Evolutionary conservation across 2,797 vertebrate genomes (phyloP), one percentile per base, ranked within the genome.

Genomic region (Streptopelia turtur): DNA sequence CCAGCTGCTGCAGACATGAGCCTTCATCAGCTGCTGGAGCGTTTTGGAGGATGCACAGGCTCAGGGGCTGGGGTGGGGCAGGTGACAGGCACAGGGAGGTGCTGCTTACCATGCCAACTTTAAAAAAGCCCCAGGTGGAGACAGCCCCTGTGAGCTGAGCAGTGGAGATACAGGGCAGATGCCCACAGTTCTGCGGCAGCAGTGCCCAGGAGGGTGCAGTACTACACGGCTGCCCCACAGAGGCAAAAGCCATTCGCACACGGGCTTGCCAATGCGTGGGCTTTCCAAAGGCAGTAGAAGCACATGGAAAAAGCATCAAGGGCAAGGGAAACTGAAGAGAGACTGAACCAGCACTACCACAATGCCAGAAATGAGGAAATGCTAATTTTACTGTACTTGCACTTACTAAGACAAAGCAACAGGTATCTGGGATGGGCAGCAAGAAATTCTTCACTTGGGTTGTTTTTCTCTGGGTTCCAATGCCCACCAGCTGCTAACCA

Each of bases 401-500:
- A 98, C 99, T 95, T 97, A 99, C 99, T 99, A 25, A 98, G 91
- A 81, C 99, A 98, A 72, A 99, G 98, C 0, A 60, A 50, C 50
- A 92, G 97, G 96, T 98, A 99, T 83, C 98, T 97, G 1, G 99
- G 99, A 82, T 99, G 99, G 47, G 98, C 97, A 21, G 87, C 47
- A 45, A 96, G 92, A 93, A 99, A 99, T 27, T 98, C 96, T n/a
- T 91, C n/a, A 24, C 93, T 98, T 28, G 98, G 97, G 23, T 96
- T 97, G 95, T 98, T 98, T 77, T 91, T 95, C 64, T 97, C 97
- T 5, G 97, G 96, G 84, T 98, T 95, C 63, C 97, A 96, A 41
- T 98, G 96, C 8, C 99, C 99, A 9, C 98, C 98, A 2, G 98
- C 98, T 93, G 98, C 97, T 82, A 99, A 94, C 99, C 99, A 99